phyloP scores from a whole-genome alignment of 2,888 invertebrate species.

The Clanis bilineata region DNA sequence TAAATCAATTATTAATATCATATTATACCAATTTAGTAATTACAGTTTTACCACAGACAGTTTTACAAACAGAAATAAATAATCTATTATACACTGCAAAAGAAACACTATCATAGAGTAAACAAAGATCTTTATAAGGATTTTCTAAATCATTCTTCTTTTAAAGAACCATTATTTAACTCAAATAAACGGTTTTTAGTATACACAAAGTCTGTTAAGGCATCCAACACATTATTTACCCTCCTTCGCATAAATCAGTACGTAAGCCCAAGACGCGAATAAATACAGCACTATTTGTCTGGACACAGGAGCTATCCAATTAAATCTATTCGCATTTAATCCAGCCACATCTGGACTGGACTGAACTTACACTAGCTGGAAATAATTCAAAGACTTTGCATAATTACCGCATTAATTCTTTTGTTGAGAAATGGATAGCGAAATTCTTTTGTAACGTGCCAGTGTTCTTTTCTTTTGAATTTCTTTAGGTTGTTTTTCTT shows the following conservation, averaged over 20 bases:
- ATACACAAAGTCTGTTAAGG: not conserved
- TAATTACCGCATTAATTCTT: constrained; percentile 11
- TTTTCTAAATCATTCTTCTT: not conserved
- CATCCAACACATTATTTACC: constrained; percentile 5
- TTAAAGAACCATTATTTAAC: not conserved
- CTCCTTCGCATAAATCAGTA: constrained; percentile 2
- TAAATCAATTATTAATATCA: no score
- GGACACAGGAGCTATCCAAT: constrained; percentile 43
- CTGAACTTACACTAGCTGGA: constrained; percentile 1
- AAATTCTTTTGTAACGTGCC: not conserved
- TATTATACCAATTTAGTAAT: no score
- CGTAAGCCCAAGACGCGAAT: constrained; percentile 44
- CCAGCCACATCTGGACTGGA: constrained; percentile 48
- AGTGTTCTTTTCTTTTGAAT: not conserved
- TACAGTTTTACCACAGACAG: no score
- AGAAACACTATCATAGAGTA: no score
- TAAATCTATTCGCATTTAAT: constrained; percentile 56
- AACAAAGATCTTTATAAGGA: no score
- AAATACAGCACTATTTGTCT: constrained; percentile 56
- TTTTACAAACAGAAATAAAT: no score
- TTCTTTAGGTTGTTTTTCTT: not conserved
- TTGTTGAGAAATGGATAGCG: not conserved
- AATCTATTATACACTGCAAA: no score
- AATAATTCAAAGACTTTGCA: constrained; percentile 10
- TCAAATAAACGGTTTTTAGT: not conserved